Conservation (phyloP, 1,140 invertebrate genomes). For the Bombyx mori region ASM3026992v2 NC_085112.1:12336001-12336500, state of each 20-base stretch:
- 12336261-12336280: constrained; percentile 34
- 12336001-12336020: no score
- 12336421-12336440: no score
- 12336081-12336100: constrained; percentile 9
- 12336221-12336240: background rate
- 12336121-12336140: constrained; percentile 17
- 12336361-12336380: constrained; percentile 10
- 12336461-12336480: background rate
- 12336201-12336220: no score
- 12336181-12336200: no score
- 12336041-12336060: no score
- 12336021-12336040: no score
- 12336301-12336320: constrained; percentile 19
- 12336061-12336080: no score
- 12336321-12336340: constrained; percentile 10
- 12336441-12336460: background rate
- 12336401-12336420: no score
- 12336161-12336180: background rate
- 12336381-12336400: no score
- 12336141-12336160: constrained; percentile 16
- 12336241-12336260: constrained; percentile 21
- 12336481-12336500: no score
- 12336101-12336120: constrained; percentile 9
- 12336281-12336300: constrained; percentile 21
- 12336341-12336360: constrained; percentile 18